Percentiles rank a stretch among this genome's conserved stretches.
These are phyloP conservation scores for Lichenostomus cassidix DNA, from an alignment of 2,113 vertebrate species.

Conservation along the genomic window DNA sequence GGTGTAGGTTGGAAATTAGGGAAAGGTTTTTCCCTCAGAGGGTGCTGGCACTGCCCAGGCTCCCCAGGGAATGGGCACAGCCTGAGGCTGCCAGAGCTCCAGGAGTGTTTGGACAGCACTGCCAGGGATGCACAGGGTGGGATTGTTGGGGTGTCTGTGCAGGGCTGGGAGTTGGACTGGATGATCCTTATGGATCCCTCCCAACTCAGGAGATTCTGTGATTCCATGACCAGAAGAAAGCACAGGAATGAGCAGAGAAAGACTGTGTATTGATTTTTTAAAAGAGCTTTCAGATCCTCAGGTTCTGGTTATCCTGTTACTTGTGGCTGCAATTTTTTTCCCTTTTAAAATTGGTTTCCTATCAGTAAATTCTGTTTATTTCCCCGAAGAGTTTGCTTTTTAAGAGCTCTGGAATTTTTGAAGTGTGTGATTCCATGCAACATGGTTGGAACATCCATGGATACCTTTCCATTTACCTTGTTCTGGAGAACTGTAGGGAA, in stretches of 20 bases:
- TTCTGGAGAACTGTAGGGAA: background rate
- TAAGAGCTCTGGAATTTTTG: background rate
- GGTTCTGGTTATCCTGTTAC: background rate
- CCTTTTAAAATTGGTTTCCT: background rate
- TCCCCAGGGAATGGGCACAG: background rate
- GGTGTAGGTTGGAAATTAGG: background rate
- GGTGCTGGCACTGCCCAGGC: background rate
- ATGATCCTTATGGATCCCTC: background rate
- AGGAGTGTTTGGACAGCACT: fast-evolving
- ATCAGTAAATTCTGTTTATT: background rate
- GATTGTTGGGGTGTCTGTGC: background rate
- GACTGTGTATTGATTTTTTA: background rate
- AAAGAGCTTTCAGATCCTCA: background rate
- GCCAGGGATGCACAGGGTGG: background rate
- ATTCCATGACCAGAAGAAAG: background rate
- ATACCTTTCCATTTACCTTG: background rate
- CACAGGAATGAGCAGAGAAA: background rate
- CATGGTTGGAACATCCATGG: background rate
- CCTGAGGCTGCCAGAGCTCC: background rate
- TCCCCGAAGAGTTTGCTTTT: background rate
- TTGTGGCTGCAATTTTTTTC: background rate
- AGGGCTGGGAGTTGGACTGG: background rate
- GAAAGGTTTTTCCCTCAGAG: background rate
- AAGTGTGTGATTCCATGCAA: background rate
- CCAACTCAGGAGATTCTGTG: background rate